A percentile compares a stretch with the other conserved stretches of the same genome.
Evolutionary conservation across 1,140 invertebrate genomes (phyloP).

Genomic region (Bombus turneri): DNA sequence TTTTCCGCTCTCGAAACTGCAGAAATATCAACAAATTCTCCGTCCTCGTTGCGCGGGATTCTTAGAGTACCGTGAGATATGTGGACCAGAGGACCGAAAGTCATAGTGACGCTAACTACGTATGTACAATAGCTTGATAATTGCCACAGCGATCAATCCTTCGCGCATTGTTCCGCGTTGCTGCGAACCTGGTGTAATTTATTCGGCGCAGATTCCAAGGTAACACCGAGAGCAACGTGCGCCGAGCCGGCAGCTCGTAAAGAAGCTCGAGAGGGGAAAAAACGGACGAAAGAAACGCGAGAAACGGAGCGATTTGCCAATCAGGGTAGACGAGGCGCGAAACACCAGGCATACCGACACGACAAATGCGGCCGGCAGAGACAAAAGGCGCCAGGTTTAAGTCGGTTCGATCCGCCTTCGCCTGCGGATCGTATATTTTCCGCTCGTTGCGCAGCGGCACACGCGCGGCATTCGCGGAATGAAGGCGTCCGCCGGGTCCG

Average conservation of each 20-base stretch:
- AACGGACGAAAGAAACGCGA: slow-evolving; percentile 16
- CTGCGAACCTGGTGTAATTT: slow-evolving; percentile 8
- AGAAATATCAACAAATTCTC: no score
- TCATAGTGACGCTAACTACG: background rate
- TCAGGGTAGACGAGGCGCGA: slow-evolving; percentile 31
- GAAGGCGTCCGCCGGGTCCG: slow-evolving; percentile 7
- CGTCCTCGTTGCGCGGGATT: background rate
- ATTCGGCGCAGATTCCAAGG: slow-evolving; percentile 10
- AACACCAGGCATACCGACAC: slow-evolving; percentile 12
- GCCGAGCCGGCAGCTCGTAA: background rate
- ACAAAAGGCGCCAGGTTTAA: slow-evolving; percentile 21
- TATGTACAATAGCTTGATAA: background rate
- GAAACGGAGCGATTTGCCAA: slow-evolving; percentile 33
- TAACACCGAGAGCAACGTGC: background rate
- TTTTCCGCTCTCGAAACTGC: no score
- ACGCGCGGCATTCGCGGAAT: slow-evolving; percentile 26
- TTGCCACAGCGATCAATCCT: slow-evolving; percentile 4
- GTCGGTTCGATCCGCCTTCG: background rate
- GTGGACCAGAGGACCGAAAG: background rate
- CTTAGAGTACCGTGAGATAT: background rate
- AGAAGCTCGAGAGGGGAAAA: background rate
- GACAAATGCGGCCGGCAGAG: slow-evolving; percentile 3
- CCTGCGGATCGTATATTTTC: slow-evolving; percentile 16
- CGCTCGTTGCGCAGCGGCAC: slow-evolving; percentile 23
- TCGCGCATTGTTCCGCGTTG: slow-evolving; percentile 1